These are phyloP conservation scores for Ptychoptera albimana DNA, from an alignment of 2,888 invertebrate species.

Conservation along the genomic window DNA sequence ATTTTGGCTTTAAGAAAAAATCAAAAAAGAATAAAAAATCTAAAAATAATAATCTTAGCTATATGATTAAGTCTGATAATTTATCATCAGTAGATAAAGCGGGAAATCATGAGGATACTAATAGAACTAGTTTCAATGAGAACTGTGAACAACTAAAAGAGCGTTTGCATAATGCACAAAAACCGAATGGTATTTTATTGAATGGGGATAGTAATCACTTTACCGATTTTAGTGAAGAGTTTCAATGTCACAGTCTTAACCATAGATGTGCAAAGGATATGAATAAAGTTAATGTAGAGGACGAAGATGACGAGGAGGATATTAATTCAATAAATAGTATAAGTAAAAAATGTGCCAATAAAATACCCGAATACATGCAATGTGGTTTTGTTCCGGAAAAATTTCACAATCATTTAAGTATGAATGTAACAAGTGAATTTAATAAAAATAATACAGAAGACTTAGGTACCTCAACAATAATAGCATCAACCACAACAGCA, in stretches of 20 bases:
- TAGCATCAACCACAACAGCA: neutral
- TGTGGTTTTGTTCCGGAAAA: too few species aligned
- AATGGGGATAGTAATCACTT: neutral
- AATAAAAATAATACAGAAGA: too few species aligned
- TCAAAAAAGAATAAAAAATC: too few species aligned
- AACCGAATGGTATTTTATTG: constrained; percentile 9
- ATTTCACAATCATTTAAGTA: too few species aligned
- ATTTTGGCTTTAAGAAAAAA: too few species aligned
- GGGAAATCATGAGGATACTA: constrained; percentile 16
- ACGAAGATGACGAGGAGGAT: neutral
- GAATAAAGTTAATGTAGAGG: neutral
- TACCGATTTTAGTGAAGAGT: neutral
- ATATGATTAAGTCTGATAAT: constrained; percentile 22
- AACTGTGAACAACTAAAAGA: constrained; percentile 6
- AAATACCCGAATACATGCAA: too few species aligned
- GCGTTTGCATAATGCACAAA: constrained; percentile 5
- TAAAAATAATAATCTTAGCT: too few species aligned
- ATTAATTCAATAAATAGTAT: neutral
- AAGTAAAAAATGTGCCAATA: too few species aligned
- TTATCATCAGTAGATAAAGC: constrained; percentile 44
- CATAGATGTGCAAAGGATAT: neutral
- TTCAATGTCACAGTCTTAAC: neutral
- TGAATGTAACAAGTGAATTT: too few species aligned
- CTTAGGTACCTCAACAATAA: neutral
- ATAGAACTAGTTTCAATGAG: constrained; percentile 1